A percentile compares a stretch with the other conserved stretches of the same genome.
Conservation (phyloP, 2,888 invertebrate genomes). For the Macaria liturata region DNA sequence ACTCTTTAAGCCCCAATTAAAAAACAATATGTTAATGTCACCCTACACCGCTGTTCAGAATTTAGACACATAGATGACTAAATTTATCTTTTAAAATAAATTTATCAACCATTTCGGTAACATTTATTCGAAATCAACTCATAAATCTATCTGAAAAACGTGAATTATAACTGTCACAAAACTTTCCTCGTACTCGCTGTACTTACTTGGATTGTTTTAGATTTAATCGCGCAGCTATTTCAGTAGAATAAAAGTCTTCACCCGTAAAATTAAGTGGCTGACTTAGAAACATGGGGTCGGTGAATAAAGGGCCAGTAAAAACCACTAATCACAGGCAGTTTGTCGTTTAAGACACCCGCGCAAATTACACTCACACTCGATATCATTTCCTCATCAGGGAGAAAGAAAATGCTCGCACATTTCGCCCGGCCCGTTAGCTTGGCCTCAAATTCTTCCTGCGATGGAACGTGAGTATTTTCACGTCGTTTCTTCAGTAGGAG, state of each 20-base stretch:
- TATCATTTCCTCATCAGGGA: constrained; percentile 58
- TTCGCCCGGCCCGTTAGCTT: constrained; percentile 64
- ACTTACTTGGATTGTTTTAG: constrained; percentile 3
- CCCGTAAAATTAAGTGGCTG: constrained; percentile 27
- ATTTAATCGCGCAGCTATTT: constrained; percentile 9
- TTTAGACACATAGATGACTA: constrained; percentile 22
- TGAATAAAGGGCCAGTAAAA: constrained; percentile 31
- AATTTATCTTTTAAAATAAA: constrained; percentile 25
- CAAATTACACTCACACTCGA: constrained; percentile 53
- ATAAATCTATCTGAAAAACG: constrained; percentile 15
- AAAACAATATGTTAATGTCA: constrained; percentile 35
- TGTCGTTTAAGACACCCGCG: constrained; percentile 39
- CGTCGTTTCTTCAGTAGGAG: constrained; percentile 64
- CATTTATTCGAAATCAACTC: constrained; percentile 3
- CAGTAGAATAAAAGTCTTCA: constrained; percentile 16
- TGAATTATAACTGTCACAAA: constrained; percentile 16
- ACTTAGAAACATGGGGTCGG: constrained; percentile 24
- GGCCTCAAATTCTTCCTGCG: constrained; percentile 60
- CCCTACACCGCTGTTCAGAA: constrained; percentile 14
- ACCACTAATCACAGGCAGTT: constrained; percentile 37
- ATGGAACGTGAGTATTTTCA: constrained; percentile 71
- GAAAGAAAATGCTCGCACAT: constrained; percentile 58
- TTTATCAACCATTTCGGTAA: constrained; percentile 21
- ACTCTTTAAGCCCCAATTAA: constrained; percentile 35
- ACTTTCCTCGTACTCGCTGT: constrained; percentile 6